Evolutionary conservation across 1,140 invertebrate genomes (phyloP).

Genomic region (Batillaria attramentaria): DNA sequence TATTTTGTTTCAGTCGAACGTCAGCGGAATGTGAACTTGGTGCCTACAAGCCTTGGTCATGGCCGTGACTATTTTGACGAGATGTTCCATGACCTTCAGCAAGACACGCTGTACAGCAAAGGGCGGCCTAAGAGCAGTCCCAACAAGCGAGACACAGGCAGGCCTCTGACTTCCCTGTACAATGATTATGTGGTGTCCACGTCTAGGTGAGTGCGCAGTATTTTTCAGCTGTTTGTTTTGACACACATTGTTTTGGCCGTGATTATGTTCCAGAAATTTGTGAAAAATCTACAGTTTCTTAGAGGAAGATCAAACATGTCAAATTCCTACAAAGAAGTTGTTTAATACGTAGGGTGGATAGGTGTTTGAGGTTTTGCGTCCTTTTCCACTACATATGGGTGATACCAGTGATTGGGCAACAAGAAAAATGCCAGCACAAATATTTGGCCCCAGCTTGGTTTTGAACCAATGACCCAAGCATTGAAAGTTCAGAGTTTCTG

Average conservation of each 20-base stretch:
- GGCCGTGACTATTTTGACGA: constrained; percentile 83
- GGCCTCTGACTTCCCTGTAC: constrained; percentile 47
- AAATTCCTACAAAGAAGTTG: too few relatives aligned
- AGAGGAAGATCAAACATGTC: too few relatives aligned
- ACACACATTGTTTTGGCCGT: neutral
- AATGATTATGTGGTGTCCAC: constrained; percentile 64
- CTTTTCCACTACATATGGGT: too few relatives aligned
- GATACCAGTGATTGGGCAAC: too few relatives aligned
- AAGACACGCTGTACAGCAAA: constrained; percentile 55
- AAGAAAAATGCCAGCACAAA: too few relatives aligned
- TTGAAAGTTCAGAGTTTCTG: too few relatives aligned
- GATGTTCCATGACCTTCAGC: constrained; percentile 85
- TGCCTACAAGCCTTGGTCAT: constrained; percentile 52
- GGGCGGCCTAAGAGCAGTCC: constrained; percentile 55
- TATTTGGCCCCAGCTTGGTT: too few relatives aligned
- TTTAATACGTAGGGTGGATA: too few relatives aligned
- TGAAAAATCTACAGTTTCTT: neutral
- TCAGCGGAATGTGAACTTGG: constrained; percentile 45
- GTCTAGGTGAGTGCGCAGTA: constrained; percentile 55
- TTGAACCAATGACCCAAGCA: too few relatives aligned
- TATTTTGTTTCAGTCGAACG: constrained; percentile 2
- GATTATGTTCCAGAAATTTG: neutral
- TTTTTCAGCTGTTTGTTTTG: neutral
- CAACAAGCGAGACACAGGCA: constrained; percentile 29
- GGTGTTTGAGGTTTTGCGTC: too few relatives aligned